Evolutionary conservation across 2,797 vertebrate species (phyloP).

Genomic region (Malurus leucopterus): DNA sequence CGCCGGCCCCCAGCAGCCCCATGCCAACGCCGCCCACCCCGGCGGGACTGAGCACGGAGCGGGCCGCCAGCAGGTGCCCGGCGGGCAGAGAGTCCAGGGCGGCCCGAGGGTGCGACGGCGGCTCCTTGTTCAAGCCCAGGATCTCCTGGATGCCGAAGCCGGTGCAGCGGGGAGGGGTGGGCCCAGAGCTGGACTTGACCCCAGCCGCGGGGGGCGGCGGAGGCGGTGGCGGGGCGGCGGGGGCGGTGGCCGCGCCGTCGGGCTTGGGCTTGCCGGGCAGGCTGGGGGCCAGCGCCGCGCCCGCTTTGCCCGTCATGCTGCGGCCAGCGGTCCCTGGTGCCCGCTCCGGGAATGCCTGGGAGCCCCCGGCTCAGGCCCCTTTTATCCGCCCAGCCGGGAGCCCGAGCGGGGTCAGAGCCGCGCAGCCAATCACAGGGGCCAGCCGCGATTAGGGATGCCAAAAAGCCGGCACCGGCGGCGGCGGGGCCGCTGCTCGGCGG

Average conservation of each 20-base stretch:
- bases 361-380: conserved; percentile 88
- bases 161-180: conserved; percentile 86
- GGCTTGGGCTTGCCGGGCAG: conserved; percentile 74
- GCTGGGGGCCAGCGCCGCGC: conserved; percentile 82
- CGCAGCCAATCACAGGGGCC: conserved; percentile 93
- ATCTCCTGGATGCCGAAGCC: conserved; percentile 98
- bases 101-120: conserved; percentile 80
- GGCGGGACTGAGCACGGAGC: conserved; percentile 86
- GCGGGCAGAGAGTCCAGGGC: conserved; percentile 82
- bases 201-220: conserved; percentile 61
- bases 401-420: conserved; percentile 86
- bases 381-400: conserved; percentile 96
- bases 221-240: conserved; percentile 54
- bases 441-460: conserved; percentile 85
- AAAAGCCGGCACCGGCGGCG: conserved; percentile 66
- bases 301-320: conserved; percentile 91
- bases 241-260: conserved; percentile 70
- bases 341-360: conserved; percentile 84
- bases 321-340: conserved; percentile 84
- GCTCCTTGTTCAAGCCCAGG: conserved; percentile 94
- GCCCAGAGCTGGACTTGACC: conserved; percentile 67
- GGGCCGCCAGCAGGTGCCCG: conserved; percentile 88
- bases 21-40: conserved; percentile 85
- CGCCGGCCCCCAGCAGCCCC: conserved; percentile 88
- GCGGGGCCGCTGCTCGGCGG: conserved; percentile 5